phyloP scores from a whole-genome alignment of 2,113 vertebrate genomes.

The Agapornis roseicollis region DNA sequence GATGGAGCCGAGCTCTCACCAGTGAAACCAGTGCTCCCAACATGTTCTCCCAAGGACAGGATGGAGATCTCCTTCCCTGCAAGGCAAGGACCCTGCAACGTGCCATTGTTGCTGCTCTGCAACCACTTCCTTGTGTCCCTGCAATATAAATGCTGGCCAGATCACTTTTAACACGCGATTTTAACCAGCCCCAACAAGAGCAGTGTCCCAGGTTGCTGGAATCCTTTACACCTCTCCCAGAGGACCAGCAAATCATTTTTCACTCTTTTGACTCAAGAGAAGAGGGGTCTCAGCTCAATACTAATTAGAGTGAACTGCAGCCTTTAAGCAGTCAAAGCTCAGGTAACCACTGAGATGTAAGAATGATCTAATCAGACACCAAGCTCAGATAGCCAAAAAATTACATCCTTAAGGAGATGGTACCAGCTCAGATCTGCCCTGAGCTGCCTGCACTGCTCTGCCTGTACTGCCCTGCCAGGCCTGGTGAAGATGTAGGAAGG shows the following conservation, averaged over 20 bases:
- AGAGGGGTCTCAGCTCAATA: neutral
- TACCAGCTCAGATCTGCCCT: neutral
- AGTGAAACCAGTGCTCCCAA: neutral
- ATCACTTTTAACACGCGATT: neutral
- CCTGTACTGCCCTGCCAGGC: neutral
- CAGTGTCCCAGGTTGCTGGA: neutral
- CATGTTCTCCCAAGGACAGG: fast-evolving
- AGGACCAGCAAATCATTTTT: conserved; percentile 1
- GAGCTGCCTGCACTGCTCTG: neutral
- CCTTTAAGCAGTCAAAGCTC: conserved; percentile 13
- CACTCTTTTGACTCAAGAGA: neutral
- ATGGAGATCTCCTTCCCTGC: neutral
- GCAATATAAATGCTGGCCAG: fast-evolving
- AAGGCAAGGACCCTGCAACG: fast-evolving
- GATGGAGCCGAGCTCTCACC: neutral
- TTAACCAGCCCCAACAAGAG: neutral
- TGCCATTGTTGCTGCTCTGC: neutral
- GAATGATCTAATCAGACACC: conserved; percentile 17
- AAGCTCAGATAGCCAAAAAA: neutral
- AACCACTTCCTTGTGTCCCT: neutral
- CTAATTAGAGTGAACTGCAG: conserved; percentile 23
- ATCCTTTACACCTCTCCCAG: neutral
- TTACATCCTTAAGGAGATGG: neutral
- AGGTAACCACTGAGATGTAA: neutral
- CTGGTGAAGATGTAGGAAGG: neutral